Conservation (phyloP, 2,113 vertebrate species). For the Ptychochromis oligacanthus region DNA sequence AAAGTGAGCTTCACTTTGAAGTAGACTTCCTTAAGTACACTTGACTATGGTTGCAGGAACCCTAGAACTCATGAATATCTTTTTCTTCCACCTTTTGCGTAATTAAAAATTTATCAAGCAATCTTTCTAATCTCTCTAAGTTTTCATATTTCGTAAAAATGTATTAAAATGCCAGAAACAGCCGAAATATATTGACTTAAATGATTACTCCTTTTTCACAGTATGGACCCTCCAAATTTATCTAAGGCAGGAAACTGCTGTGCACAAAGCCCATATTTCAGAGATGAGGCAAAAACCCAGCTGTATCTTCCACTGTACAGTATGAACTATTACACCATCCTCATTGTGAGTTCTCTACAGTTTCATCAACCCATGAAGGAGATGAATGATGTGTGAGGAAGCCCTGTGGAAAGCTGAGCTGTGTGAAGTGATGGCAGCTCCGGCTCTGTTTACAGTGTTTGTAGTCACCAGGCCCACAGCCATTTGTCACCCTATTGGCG, state of each 20-base stretch:
- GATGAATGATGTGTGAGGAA: constrained; percentile 69
- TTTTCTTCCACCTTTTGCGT: too few species aligned
- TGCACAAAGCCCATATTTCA: not conserved
- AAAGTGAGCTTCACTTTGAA: too few species aligned
- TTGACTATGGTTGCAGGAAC: too few species aligned
- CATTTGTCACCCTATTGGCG: constrained; percentile 72
- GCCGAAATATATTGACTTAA: not conserved
- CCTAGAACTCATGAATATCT: too few species aligned
- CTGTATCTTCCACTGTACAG: constrained; percentile 32
- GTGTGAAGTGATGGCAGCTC: constrained; percentile 49
- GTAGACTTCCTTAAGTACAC: too few species aligned
- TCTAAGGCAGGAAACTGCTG: not conserved
- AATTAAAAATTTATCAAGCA: too few species aligned
- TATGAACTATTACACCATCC: constrained; percentile 34
- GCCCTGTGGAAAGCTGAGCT: constrained; percentile 49
- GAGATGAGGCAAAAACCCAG: constrained; percentile 20
- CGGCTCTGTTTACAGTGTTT: constrained; percentile 67
- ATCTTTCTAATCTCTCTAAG: too few species aligned
- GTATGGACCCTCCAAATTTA: not conserved
- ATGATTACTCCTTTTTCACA: not conserved
- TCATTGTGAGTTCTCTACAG: constrained; percentile 57
- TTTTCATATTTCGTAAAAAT: too few species aligned
- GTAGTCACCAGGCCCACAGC: constrained; percentile 62
- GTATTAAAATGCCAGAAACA: not conserved
- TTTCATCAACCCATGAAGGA: constrained; percentile 72